phyloP scores from a whole-genome alignment of 1,140 invertebrate genomes.

The Phymorhynchus buccinoides region DNA sequence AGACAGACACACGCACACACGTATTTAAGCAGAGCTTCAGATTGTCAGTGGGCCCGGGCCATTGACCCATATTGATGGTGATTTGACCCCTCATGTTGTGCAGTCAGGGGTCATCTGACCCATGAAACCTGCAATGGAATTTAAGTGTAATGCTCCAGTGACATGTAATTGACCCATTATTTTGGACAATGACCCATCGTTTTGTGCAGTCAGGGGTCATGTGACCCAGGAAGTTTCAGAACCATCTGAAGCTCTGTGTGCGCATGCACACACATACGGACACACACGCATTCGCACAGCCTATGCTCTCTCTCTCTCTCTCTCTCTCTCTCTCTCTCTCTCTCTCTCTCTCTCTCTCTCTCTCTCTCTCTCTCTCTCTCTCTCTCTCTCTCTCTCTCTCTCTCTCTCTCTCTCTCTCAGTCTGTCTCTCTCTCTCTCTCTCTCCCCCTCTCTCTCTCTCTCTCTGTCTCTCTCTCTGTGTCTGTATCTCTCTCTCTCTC shows the following conservation, averaged over 20 bases:
- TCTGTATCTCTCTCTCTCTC: neutral
- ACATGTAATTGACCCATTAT: too few species aligned
- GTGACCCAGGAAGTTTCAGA: too few species aligned
- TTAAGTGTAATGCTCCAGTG: too few species aligned
- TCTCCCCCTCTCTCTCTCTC: neutral
- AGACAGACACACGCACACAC: neutral
- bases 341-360: conserved; percentile 2
- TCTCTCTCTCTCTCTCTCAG: neutral
- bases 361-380: neutral
- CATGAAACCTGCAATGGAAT: too few species aligned
- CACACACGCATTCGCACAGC: neutral
- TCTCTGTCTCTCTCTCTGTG: neutral
- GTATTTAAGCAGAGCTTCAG: too few species aligned
- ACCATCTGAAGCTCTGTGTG: too few species aligned
- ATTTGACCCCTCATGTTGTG: too few species aligned
- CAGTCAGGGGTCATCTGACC: too few species aligned
- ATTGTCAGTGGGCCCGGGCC: too few species aligned
- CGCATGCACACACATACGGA: neutral
- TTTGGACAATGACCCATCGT: too few species aligned
- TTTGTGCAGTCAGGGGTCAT: too few species aligned
- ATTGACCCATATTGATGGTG: too few species aligned
- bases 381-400: conserved; percentile 29
- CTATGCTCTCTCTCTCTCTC: neutral
- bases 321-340: neutral
- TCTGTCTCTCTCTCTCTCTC: neutral